These are phyloP conservation scores for Monarcha castaneiventris DNA, from an alignment of 2,113 vertebrate genomes.

Conservation along the genomic window DNA sequence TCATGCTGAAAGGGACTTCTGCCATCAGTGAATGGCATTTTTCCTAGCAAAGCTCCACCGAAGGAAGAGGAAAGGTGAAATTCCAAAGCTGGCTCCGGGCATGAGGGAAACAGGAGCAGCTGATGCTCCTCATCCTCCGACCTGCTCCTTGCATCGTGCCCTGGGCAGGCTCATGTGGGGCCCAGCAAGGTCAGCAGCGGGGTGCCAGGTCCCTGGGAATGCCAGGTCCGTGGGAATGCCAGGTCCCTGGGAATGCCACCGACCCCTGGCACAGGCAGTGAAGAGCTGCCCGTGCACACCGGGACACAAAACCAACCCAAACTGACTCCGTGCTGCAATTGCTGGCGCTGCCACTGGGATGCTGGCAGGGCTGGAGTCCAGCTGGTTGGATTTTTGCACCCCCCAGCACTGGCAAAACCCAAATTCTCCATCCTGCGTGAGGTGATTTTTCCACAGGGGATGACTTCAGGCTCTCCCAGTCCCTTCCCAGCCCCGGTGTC, in stretches of 20 bases:
- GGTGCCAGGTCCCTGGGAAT: background rate
- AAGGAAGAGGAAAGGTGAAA: background rate
- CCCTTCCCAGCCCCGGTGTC: background rate
- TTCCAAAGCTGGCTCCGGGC: background rate
- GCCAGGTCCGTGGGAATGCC: background rate
- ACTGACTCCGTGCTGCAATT: background rate
- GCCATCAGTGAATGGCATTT: background rate
- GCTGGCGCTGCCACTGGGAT: background rate
- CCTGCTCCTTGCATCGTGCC: background rate
- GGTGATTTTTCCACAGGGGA: background rate
- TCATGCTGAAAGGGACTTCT: background rate
- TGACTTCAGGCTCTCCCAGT: background rate
- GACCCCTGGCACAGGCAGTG: background rate
- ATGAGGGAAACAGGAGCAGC: background rate
- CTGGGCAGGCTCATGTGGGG: background rate
- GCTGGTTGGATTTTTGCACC: background rate
- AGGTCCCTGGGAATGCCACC: background rate
- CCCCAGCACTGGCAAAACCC: background rate
- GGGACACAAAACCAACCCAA: background rate
- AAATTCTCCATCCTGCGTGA: accelerated
- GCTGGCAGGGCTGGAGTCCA: background rate
- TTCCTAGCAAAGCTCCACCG: background rate
- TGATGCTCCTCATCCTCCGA: background rate
- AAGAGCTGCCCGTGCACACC: too few relatives aligned
- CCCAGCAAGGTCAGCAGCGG: background rate